Evolutionary conservation across 1,140 invertebrate genomes (phyloP), one percentile per base, ranked within the genome.

Genomic region (Drosophila rufa): DNA sequence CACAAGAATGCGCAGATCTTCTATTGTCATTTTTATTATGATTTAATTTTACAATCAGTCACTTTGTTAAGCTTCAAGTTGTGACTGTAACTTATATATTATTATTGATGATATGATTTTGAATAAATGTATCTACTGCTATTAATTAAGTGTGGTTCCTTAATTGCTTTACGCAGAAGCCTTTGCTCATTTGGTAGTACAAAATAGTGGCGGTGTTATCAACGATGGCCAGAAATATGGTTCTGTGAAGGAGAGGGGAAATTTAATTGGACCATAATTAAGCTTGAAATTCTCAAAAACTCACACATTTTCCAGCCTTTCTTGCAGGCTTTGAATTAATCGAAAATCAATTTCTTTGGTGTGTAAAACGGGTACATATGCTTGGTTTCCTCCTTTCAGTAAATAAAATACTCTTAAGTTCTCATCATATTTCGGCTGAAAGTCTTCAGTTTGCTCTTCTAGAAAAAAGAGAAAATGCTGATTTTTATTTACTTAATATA

Each of bases 91-190:
- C 79, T 91, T 91, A 82, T 91, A 90, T 73, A 62, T 77, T 22
- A 38, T 53, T 55, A 55, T 55, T 38, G 51, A 74, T 78, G 81
- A 87, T 87, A 87, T 89, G 84, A 87, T 90, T 89, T 90, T 90
- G 50, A 90, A 89, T 85, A 89, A 89, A 90, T 90, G 81, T 89
- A 90, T 90, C 81, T 90, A 89, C 90, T 79, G 71, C 81, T 85
- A 89, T 82, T 66, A 58, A 56, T 50, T 14, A 50, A 57, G 48
- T 15, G 33, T 51, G 64, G 60, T 58, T 40, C n/a, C n/a, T 45
- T 8, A 19, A n/a, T 40, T 11, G 11, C 33, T 77, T 77, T 17
- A 77, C 70, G 4, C 17, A 22, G 8, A 90, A 55, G 2, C 69
- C 82, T n/a, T 74, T 48, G 8, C 15, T 58, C 0, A 86, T 36